phyloP scores from a whole-genome alignment of 2,888 invertebrate species.

The Halictus quadricinctus region DNA sequence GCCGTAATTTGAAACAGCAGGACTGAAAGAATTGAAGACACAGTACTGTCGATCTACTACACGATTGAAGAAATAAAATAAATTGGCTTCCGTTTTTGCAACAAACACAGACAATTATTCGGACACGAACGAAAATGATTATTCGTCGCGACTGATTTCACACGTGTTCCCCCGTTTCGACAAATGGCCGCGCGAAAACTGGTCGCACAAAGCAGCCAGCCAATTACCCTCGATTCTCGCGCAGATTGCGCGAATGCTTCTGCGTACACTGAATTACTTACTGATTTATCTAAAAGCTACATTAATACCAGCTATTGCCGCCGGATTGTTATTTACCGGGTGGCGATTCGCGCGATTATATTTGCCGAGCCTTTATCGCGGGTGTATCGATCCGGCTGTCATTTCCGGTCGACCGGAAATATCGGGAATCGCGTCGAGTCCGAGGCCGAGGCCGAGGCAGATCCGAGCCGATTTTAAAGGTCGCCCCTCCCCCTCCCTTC shows the following conservation, averaged over 20 bases:
- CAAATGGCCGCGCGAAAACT: background rate
- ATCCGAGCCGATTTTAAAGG: conserved; percentile 8
- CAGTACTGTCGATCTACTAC: no score
- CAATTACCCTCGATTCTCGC: background rate
- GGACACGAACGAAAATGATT: background rate
- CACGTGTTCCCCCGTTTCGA: background rate
- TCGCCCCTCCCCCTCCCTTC: background rate
- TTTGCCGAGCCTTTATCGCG: conserved; percentile 20
- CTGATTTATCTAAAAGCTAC: background rate
- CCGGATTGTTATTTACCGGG: conserved; percentile 6
- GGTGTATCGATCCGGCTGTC: conserved; percentile 10
- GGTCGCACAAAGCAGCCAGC: background rate
- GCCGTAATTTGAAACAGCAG: no score
- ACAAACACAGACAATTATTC: no score
- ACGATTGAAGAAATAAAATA: no score
- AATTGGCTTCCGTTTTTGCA: no score
- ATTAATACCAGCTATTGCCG: background rate
- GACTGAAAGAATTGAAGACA: no score
- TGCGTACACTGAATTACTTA: background rate
- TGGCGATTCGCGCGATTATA: conserved; percentile 11
- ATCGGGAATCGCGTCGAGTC: background rate
- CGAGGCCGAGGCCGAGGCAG: background rate
- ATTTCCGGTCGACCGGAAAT: conserved; percentile 13
- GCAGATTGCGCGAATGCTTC: background rate
- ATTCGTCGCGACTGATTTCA: background rate